Base-by-base conservation (phyloP, 2,113 vertebrate species). In the Psephotus haematonotus region DNA sequence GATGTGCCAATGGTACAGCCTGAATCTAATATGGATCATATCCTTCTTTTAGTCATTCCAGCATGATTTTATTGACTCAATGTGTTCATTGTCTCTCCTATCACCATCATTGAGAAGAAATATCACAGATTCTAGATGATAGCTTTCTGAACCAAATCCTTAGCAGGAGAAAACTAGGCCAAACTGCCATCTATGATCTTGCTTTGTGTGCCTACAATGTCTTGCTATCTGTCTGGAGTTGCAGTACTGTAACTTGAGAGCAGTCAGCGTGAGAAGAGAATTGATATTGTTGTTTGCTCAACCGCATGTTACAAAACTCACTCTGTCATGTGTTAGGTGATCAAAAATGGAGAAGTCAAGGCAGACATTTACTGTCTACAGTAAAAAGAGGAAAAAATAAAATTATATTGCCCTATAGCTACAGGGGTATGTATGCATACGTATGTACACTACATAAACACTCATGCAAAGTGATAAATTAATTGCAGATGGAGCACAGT, bases 31-130 rank as follows among this genome's bases (percentile, higher is more conserved):
- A 89, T 19, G 53, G 80, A 92, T 94, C 88, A 65, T 88, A 93
- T 91, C 72, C 62, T 95, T 92, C 50, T 94, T 81, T 93, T 57
- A 88, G 90, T 82, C 91, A 93, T 90, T 92, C 72, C 72, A 92
- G 77, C 39, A 64, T 49, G 37, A 53, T 75, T 95, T 95, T 94
- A 96, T 96, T 95, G 60, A 71, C 69, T 94, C 88, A 96, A 47
- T 93, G 80, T 95, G 95, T 96, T 95, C 90, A 43, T 10, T 53
- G 71, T 90, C 93, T 93, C 79, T 60, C 35, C 55, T 93, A 75
- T 88, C 82, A 86, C 13, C 15, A 65, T 90, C 16, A n/a, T 86
- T 93, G 90, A 86, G 65, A 93, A 93, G 79, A 95, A 94, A 81
- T 88, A 90, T 71, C 82, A 47, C 64, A 92, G 81, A 90, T 72